These are phyloP conservation scores for Microctenopoma stevenorrisi DNA, from an alignment of 2,797 vertebrate genomes.

Conservation along the genomic window DNA sequence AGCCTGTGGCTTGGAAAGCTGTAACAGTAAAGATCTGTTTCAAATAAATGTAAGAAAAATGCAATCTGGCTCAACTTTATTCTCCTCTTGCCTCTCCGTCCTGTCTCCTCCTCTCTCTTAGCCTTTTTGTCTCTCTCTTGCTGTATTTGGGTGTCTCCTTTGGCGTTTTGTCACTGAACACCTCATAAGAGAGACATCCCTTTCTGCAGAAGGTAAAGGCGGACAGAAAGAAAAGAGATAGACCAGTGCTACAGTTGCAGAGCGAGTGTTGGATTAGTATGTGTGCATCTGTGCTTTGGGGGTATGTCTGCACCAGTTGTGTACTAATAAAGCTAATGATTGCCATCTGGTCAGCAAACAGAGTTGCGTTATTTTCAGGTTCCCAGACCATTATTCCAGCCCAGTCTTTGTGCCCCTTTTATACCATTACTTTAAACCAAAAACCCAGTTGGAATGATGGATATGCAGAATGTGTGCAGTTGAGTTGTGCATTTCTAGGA, in stretches of 20 bases:
- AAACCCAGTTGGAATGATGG: conserved; percentile 55
- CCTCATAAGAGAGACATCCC: conserved; percentile 63
- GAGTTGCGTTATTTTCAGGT: conserved; percentile 63
- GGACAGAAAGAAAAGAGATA: conserved; percentile 41
- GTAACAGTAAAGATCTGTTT: conserved; percentile 70
- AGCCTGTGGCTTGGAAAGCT: conserved; percentile 66
- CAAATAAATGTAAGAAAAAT: conserved; percentile 73
- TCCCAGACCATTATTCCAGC: conserved; percentile 53
- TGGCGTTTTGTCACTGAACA: conserved; percentile 71
- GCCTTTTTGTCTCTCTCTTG: conserved; percentile 44
- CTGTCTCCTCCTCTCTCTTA: conserved; percentile 41
- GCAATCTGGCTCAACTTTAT: conserved; percentile 62
- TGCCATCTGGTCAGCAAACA: conserved; percentile 67
- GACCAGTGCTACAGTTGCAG: conserved; percentile 16
- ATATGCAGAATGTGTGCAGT: conserved; percentile 61
- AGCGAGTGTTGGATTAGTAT: conserved; percentile 6
- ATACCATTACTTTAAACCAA: conserved; percentile 41
- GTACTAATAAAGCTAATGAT: conserved; percentile 79
- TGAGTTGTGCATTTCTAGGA: background rate
- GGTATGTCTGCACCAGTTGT: conserved; percentile 67
- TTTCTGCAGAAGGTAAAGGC: conserved; percentile 48
- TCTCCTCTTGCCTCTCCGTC: conserved; percentile 24
- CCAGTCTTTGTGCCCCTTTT: conserved; percentile 10
- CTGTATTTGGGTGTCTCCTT: conserved; percentile 55
- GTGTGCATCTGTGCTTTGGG: conserved; percentile 16